Evolutionary conservation across 2,888 invertebrate genomes (phyloP), one percentile per base, ranked within the genome.

Genomic region (Pristionchus arcanus): DNA sequence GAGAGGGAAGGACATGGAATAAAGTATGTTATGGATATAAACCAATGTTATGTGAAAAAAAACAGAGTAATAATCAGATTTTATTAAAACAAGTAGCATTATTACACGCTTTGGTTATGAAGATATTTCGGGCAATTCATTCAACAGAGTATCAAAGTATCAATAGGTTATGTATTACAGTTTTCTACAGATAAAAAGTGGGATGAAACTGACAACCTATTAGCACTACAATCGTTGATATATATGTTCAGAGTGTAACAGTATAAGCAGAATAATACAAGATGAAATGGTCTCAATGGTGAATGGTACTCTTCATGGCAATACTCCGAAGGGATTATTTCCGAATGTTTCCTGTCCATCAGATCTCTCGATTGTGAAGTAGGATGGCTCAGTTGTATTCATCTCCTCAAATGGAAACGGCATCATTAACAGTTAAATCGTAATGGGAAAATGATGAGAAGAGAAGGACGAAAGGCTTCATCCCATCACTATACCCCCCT

Each of bases 21-120:
- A 31, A 37, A 28, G 49, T 53, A 83, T 11, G 15, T 42, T 16
- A 2, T 53, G 83, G 66, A 37, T 37, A 5, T 15, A 55, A 68
- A 66, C 81, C 66, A 59, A 34, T 71, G 25, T n/a, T 0, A 89
- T 31, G 66, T n/a, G 34, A 31, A 21, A 53, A n/a, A 34, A 53
- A 11, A 0, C n/a, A 49, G 42, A 63, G n/a, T 42, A 49, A 42
- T 53, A 71, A 71, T 68, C 25, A 63, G 13, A 85, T 53, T 89
- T 89, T 89, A 81, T 89, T 85, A 83, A 89, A 84, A 89, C 66
- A 83, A 85, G 68, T 87, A 34, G n/a, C 68, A 66, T 53, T 66
- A 85, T 87, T 85, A 87, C 87, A 85, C 81, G 49, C 49, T 15
- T 81, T 81, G 81, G 81, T 81, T 81, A 81, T 81, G 49, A 49